Evolutionary conservation across 2,888 invertebrate genomes (phyloP).

Genomic region (Campoplex capitator): DNA sequence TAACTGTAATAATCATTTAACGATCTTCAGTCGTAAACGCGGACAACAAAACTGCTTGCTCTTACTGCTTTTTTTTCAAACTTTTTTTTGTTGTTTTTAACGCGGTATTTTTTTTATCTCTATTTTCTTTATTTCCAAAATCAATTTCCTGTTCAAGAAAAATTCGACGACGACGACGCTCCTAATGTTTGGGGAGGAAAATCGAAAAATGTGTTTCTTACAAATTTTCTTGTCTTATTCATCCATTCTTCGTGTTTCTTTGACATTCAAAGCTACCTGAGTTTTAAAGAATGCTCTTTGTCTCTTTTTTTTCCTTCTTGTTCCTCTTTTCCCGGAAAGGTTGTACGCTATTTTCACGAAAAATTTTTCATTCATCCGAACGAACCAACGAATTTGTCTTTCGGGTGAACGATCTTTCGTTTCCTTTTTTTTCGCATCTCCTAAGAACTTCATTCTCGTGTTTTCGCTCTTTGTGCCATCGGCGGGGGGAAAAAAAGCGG

Average conservation of each 20-base stretch:
- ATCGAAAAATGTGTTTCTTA: background rate
- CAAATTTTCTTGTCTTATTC: background rate
- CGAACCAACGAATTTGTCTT: constrained; percentile 47
- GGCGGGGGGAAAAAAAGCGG: background rate
- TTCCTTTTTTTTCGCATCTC: background rate
- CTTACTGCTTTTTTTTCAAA: background rate
- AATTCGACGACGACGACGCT: background rate
- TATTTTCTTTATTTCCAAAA: background rate
- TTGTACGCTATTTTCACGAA: constrained; percentile 45
- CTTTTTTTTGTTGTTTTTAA: background rate
- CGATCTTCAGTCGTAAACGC: background rate
- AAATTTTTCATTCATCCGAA: constrained; percentile 45
- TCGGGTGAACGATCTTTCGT: constrained; percentile 37
- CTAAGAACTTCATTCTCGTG: background rate
- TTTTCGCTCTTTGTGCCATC: background rate
- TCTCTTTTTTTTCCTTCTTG: background rate
- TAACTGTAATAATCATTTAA: constrained; percentile 30
- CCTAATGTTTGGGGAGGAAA: too few species aligned
- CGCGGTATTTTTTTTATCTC: background rate
- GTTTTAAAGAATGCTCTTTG: background rate
- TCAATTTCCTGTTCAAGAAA: background rate
- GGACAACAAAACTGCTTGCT: background rate
- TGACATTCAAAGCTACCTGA: constrained; percentile 40
- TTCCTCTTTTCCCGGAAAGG: constrained; percentile 33
- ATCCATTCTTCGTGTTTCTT: constrained; percentile 5